Percentiles rank a stretch among this genome's conserved stretches.
Evolutionary conservation across 2,888 invertebrate genomes (phyloP).

Genomic region (Ariolimax columbianus): DNA sequence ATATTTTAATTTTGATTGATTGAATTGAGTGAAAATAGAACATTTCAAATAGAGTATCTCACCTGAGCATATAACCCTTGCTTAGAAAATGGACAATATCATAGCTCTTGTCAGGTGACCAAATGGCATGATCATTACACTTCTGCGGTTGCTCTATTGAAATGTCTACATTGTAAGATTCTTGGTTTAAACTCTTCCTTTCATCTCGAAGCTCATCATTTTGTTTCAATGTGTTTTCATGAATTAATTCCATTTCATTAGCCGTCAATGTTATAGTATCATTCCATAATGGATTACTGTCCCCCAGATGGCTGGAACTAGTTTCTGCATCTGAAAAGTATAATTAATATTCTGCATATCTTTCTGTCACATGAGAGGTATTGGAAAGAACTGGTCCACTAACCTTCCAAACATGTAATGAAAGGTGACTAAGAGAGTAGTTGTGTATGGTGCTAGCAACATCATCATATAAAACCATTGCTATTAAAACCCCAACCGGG

Average conservation of each 20-base stretch:
- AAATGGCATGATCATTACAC: neutral
- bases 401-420: no score
- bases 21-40: no score
- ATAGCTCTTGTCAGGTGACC: neutral
- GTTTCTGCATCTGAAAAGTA: neutral
- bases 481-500: no score
- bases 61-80: constrained; percentile 5
- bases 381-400: no score
- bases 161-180: neutral
- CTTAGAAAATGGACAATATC: neutral
- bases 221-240: neutral
- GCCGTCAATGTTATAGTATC: neutral
- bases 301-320: neutral
- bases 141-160: neutral
- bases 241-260: neutral
- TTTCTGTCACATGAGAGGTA: no score
- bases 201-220: neutral
- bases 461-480: no score
- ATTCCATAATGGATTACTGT: neutral
- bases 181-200: neutral
- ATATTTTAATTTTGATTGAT: no score
- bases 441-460: no score
- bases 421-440: no score
- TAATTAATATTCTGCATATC: neutral
- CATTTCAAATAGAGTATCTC: neutral